phyloP scores from a whole-genome alignment of 2,888 invertebrate genomes.

The Heliconius ethilla region DNA sequence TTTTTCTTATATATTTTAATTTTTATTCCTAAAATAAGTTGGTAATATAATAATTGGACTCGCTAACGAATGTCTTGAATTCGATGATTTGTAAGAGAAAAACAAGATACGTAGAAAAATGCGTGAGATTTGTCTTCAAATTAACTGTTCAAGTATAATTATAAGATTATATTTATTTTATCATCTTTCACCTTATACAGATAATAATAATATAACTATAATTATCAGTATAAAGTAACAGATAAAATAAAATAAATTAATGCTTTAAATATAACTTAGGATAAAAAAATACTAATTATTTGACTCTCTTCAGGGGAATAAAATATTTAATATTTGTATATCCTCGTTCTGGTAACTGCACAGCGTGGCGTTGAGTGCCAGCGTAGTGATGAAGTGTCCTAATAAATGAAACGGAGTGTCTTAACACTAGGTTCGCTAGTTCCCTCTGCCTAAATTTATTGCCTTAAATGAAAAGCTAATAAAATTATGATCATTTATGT shows the following conservation, averaged over 20 bases:
- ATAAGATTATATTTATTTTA: no score
- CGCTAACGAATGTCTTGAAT: neutral
- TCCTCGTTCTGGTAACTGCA: neutral
- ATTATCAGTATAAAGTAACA: no score
- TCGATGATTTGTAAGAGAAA: neutral
- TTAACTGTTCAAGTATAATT: neutral
- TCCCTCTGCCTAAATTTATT: no score
- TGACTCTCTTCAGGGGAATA: no score
- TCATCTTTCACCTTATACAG: no score
- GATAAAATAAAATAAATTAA: no score
- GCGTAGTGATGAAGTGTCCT: neutral
- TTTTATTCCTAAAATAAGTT: neutral
- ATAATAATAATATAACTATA: no score
- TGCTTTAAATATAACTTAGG: no score
- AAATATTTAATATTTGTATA: neutral
- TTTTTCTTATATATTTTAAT: neutral
- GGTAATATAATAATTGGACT: neutral
- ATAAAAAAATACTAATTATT: no score
- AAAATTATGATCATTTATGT: no score
- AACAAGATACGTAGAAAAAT: neutral
- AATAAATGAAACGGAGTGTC: neutral
- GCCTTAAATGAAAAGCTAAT: no score
- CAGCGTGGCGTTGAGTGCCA: neutral
- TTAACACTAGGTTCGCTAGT: neutral
- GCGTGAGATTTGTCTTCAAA: neutral